These are phyloP conservation scores for Campylomormyrus numenius DNA, from an alignment of 2,113 vertebrate species.

Conservation along the genomic window DNA sequence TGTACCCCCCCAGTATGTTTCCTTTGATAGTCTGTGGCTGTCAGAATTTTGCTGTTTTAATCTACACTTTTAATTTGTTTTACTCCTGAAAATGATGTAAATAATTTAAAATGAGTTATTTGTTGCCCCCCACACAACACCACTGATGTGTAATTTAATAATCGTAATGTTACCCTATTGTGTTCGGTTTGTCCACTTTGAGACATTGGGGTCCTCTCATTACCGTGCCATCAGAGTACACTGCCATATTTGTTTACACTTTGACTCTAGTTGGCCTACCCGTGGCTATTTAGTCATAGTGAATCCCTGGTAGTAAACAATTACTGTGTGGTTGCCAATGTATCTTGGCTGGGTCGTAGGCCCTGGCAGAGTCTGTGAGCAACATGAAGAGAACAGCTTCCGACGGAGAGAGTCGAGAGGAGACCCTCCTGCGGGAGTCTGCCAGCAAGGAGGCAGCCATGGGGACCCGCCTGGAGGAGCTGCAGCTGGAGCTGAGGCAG, in stretches of 20 bases:
- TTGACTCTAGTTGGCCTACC: background rate
- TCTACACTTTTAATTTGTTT: background rate
- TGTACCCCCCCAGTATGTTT: background rate
- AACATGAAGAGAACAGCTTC: slow-evolving; percentile 68
- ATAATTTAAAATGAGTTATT: background rate
- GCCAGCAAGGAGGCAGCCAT: slow-evolving; percentile 70
- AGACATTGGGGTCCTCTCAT: background rate
- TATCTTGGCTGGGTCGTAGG: slow-evolving; percentile 47
- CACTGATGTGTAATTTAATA: background rate
- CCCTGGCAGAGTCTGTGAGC: slow-evolving; percentile 68
- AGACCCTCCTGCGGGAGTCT: slow-evolving; percentile 67
- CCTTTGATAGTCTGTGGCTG: background rate
- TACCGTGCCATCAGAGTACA: background rate
- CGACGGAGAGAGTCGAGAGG: slow-evolving; percentile 71
- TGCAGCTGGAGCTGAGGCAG: slow-evolving; percentile 67
- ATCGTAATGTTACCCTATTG: background rate
- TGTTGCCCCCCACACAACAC: background rate
- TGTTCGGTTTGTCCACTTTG: background rate
- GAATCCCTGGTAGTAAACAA: background rate
- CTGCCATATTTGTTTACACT: background rate
- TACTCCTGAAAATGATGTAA: background rate
- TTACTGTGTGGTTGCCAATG: background rate
- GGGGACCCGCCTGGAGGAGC: slow-evolving; percentile 62
- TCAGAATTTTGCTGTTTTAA: background rate
- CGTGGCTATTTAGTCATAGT: background rate